Base-by-base conservation (phyloP, 2,888 invertebrate genomes). In the Hemaris fuciformis region DNA sequence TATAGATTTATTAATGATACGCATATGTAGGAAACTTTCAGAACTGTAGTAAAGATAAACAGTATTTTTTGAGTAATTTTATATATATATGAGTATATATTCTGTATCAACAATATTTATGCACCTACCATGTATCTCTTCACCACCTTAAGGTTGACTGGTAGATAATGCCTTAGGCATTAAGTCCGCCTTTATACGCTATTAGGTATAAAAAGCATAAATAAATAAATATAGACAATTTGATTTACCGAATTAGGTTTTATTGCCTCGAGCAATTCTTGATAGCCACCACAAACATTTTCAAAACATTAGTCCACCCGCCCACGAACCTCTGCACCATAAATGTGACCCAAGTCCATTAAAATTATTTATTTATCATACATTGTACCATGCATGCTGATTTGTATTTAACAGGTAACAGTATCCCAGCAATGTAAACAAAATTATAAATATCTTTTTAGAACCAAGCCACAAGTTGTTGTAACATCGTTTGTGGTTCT, bases 231-330 rank as follows among this genome's bases (percentile, higher is more conserved):
- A n/a, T n/a, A n/a, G n/a, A n/a, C n/a, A n/a, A n/a, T n/a, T n/a
- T n/a, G n/a, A n/a, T n/a, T n/a, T n/a, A n/a, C 27, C 10, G 31
- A 15, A 18, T 45, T 53, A 53, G 18, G 46, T 46, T 48, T 23
- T 22, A 34, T 46, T 23, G 23, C 59, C 22, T n/a, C 8, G 31
- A n/a, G 2, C 23, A 23, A 20, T 20, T 59, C 59, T 59, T 59
- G 22, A 15, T 18, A 53, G 31, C 27, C 48, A 45, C 22, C 43
- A n/a, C n/a, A n/a, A 34, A 46, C 18, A 23, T 59, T 48, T 59
- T 34, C 59, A 31, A 31, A 59, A 59, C 59, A 22, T 18, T 22
- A 20, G 22, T 18, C 23, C 31, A 59, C 59, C 59, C 59, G 34
- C 46, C 46, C 46, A 23, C 59, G 15, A n/a, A 31, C 10, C 45